A percentile compares a stretch with the other conserved stretches of the same genome.
Conservation (phyloP, 2,888 invertebrate species). For the Chrysolina oricalcia region DNA sequence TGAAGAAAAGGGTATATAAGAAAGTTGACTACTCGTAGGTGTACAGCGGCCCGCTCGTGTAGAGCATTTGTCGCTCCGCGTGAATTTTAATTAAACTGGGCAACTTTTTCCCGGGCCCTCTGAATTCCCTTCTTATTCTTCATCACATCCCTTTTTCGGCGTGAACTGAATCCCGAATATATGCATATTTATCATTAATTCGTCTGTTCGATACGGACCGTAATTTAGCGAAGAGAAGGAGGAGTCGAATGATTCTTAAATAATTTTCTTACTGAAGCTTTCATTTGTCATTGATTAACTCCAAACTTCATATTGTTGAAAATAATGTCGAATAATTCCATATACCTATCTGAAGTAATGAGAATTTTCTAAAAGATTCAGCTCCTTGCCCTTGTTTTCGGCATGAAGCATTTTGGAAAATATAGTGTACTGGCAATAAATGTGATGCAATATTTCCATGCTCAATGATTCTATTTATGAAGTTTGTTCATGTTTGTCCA, state of each 20-base stretch:
- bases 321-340: too few species aligned
- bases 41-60: constrained; percentile 70
- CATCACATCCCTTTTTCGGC: constrained; percentile 16
- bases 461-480: too few species aligned
- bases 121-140: constrained; percentile 20
- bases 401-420: too few species aligned
- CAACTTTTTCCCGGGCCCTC: constrained; percentile 60
- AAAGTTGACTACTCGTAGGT: constrained; percentile 72
- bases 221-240: background rate
- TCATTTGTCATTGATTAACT: too few species aligned
- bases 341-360: too few species aligned
- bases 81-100: constrained; percentile 70
- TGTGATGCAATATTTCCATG: too few species aligned
- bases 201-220: background rate
- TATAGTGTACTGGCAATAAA: too few species aligned
- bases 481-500: too few species aligned
- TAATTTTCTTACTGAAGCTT: background rate
- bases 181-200: constrained; percentile 18
- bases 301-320: too few species aligned
- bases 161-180: constrained; percentile 22
- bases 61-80: constrained; percentile 67
- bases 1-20: constrained; percentile 65
- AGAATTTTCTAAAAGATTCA: too few species aligned
- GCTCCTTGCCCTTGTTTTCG: too few species aligned
- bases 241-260: background rate